These are phyloP conservation scores for Monomorium pharaonis DNA, from an alignment of 1,140 invertebrate genomes.

Conservation along the genomic window DNA sequence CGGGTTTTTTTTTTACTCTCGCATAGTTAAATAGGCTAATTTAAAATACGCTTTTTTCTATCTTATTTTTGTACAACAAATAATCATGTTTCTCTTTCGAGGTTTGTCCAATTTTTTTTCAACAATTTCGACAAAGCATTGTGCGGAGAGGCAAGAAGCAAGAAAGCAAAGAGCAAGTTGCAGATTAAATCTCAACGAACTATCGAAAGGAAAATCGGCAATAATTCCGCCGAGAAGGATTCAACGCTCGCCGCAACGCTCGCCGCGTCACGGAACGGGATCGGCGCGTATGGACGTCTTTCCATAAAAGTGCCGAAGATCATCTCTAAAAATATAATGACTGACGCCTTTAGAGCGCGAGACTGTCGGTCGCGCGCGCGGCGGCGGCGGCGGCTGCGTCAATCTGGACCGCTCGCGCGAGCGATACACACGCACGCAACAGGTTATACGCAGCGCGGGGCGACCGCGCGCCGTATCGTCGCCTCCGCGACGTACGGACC, in stretches of 20 bases:
- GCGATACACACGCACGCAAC: constrained; percentile 29
- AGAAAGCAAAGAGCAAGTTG: too few species aligned
- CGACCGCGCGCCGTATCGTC: not conserved
- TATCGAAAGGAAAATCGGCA: not conserved
- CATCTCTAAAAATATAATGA: constrained; percentile 74
- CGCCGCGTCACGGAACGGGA: constrained; percentile 8
- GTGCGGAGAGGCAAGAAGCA: too few species aligned
- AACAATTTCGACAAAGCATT: too few species aligned
- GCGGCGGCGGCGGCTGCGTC: constrained; percentile 23
- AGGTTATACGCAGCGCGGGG: constrained; percentile 52
- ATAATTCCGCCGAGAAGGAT: not conserved
- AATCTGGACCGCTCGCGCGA: constrained; percentile 58
- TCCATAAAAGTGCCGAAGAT: constrained; percentile 70
- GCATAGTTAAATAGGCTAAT: too few species aligned
- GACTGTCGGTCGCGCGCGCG: not conserved
- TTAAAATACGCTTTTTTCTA: too few species aligned
- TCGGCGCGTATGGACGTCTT: constrained; percentile 22
- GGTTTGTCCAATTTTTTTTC: too few species aligned
- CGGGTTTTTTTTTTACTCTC: too few species aligned
- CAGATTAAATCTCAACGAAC: not conserved
- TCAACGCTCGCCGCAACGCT: not conserved
- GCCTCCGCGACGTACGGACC: not conserved
- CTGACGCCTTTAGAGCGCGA: constrained; percentile 39
- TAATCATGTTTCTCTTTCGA: too few species aligned
- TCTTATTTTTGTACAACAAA: too few species aligned